Evolutionary conservation across 2,113 vertebrate species (phyloP).

Genomic region (Trachemys scripta): DNA sequence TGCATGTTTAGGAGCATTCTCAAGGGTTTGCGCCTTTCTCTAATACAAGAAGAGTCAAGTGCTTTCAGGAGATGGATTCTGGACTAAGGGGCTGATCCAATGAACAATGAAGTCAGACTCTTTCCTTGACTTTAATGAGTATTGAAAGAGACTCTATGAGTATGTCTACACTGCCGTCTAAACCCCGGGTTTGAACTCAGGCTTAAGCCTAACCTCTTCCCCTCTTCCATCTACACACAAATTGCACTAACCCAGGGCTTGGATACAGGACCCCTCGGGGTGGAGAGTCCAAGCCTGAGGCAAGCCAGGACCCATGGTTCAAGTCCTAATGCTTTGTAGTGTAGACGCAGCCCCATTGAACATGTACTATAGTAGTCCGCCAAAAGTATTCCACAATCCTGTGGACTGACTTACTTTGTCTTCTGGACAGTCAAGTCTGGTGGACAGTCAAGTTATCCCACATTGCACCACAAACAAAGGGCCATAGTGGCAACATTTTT

Average conservation of each 20-base stretch:
- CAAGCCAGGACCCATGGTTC: not conserved
- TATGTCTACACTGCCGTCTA: not conserved
- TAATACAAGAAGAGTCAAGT: conserved; percentile 4
- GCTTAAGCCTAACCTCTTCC: not conserved
- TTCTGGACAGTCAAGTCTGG: not conserved
- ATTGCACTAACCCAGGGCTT: not conserved
- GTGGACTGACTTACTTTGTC: not conserved
- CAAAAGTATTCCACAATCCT: not conserved
- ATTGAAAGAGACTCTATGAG: not conserved
- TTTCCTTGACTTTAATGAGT: conserved; percentile 34
- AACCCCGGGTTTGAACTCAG: not conserved
- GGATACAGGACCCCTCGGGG: not conserved
- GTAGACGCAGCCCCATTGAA: not conserved
- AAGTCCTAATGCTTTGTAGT: not conserved
- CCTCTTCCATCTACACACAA: no score
- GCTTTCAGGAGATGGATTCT: conserved; percentile 14
- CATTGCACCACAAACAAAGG: not conserved
- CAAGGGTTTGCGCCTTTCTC: conserved; percentile 16
- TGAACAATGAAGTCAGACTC: conserved; percentile 27
- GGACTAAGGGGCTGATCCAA: not conserved
- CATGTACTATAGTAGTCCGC: not conserved
- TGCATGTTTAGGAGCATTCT: not conserved
- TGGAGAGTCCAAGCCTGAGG: not conserved
- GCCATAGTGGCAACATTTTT: not conserved
- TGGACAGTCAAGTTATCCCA: not conserved